Conservation (phyloP, 2,113 vertebrate genomes). For the Phyllopteryx taeniolatus region DNA sequence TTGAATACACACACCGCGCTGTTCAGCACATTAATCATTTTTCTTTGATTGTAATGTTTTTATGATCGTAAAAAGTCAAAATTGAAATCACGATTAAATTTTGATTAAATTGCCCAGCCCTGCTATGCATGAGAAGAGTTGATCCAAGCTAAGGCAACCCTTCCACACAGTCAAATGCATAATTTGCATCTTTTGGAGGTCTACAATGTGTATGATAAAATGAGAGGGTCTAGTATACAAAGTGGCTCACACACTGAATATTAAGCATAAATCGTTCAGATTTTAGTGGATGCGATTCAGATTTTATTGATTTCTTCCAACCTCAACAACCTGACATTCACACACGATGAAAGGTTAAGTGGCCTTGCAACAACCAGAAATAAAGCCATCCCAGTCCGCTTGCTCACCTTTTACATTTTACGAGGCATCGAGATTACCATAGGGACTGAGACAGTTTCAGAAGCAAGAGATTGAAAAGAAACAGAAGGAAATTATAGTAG, state of each 20-base stretch:
- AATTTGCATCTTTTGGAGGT: not conserved
- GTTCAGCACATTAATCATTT: too few species aligned
- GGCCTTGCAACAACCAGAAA: not conserved
- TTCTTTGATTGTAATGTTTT: too few species aligned
- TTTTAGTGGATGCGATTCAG: not conserved
- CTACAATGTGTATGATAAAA: not conserved
- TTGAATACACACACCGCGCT: too few species aligned
- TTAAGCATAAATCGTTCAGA: not conserved
- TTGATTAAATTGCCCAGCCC: too few species aligned
- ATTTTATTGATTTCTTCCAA: not conserved
- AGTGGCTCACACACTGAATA: not conserved
- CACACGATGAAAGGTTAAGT: slow-evolving; percentile 1
- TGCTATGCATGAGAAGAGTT: not conserved
- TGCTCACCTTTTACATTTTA: slow-evolving; percentile 3
- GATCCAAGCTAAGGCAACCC: not conserved
- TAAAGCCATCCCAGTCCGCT: not conserved
- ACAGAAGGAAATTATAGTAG: slow-evolving; percentile 8
- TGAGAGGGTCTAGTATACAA: not conserved
- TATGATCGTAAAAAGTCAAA: too few species aligned
- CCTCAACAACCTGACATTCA: not conserved
- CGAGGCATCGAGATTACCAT: slow-evolving; percentile 3
- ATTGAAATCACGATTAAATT: too few species aligned
- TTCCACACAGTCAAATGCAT: not conserved
- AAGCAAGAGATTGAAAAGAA: slow-evolving; percentile 10
- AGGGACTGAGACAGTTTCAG: not conserved